A percentile compares a stretch with the other conserved stretches of the same genome.
phyloP scores from a whole-genome alignment of 1,140 invertebrate genomes.

The Zaprionus nigranus region DNA sequence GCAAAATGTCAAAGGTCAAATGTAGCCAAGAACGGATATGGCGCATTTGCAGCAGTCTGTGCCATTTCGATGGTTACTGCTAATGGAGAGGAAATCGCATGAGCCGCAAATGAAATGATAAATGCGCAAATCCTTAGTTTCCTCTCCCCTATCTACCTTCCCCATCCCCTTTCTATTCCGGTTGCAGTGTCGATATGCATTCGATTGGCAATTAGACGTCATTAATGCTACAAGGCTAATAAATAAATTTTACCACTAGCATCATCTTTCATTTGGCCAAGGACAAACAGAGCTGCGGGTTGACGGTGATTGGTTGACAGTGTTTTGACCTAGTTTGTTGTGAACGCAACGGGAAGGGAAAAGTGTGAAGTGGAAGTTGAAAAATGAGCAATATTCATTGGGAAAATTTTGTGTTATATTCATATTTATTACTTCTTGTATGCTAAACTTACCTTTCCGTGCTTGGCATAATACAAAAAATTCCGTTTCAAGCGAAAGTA shows the following conservation, averaged over 20 bases:
- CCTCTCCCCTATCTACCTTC: background rate
- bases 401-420: background rate
- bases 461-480: constrained; percentile 93
- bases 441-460: constrained; percentile 90
- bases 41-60: background rate
- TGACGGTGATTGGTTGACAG: background rate
- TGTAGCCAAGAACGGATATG: constrained; percentile 3
- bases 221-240: constrained; percentile 19
- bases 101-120: constrained; percentile 26
- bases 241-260: constrained; percentile 12
- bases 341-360: background rate
- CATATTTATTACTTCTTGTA: background rate
- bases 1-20: constrained; percentile 22
- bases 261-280: constrained; percentile 4
- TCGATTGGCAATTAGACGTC: constrained; percentile 30
- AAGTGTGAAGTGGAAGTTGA: background rate
- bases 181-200: constrained; percentile 18
- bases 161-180: background rate
- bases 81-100: constrained; percentile 32
- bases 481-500: constrained; percentile 93
- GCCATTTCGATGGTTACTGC: background rate
- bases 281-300: background rate
- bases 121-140: background rate
- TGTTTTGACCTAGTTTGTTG: constrained; percentile 35
- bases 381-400: background rate